Evolutionary conservation across 2,888 invertebrate species (phyloP).

Genomic region (Patella caerulea): DNA sequence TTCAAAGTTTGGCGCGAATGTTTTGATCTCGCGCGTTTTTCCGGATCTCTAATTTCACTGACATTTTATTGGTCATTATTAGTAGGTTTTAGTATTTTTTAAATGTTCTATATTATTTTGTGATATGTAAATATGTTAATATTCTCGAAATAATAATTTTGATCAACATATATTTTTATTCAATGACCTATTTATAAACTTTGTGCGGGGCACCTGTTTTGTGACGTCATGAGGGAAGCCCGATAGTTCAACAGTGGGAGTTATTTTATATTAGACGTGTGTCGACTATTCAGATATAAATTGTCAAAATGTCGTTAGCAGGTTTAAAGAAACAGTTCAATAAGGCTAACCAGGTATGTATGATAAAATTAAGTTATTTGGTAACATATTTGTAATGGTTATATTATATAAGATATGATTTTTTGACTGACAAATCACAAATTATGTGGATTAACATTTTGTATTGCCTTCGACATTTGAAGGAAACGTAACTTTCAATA

Average conservation of each 20-base stretch:
- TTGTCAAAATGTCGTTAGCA: constrained; percentile 91
- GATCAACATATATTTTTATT: too few species aligned
- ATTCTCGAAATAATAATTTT: too few species aligned
- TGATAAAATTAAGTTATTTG: neutral
- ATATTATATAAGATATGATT: too few species aligned
- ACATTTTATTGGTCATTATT: constrained; percentile 15
- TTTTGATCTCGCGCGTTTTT: constrained; percentile 16
- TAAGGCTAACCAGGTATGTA: constrained; percentile 95
- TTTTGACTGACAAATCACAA: too few species aligned
- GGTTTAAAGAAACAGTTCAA: constrained; percentile 99
- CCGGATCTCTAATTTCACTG: neutral
- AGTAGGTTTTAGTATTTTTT: neutral
- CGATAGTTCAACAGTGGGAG: constrained; percentile 22
- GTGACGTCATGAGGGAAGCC: constrained; percentile 35
- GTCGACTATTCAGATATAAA: neutral
- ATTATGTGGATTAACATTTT: too few species aligned
- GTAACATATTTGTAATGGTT: too few species aligned
- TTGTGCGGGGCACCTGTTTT: neutral
- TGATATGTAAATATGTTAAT: too few species aligned
- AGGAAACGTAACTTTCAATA: too few species aligned
- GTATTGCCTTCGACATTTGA: too few species aligned
- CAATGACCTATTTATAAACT: too few species aligned
- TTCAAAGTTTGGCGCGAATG: constrained; percentile 21
- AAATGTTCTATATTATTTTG: too few species aligned
- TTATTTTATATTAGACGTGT: too few species aligned